A percentile compares a stretch with the other conserved stretches of the same genome.
Evolutionary conservation across 2,113 vertebrate species (phyloP).

Genomic region (Lycocorax pyrrhopterus): DNA sequence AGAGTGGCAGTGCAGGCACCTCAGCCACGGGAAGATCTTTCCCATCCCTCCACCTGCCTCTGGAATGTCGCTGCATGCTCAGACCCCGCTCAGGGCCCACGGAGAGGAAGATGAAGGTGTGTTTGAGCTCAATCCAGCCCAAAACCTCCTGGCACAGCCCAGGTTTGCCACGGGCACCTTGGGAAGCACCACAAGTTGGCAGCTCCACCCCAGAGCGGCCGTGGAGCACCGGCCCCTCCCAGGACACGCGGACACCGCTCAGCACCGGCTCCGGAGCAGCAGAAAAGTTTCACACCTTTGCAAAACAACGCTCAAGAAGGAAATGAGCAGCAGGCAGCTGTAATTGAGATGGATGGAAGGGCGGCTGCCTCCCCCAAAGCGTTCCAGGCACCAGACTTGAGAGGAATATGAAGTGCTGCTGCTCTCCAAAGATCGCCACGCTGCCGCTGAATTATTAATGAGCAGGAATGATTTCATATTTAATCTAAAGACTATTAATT

Average conservation of each 20-base stretch:
- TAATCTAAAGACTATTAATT: constrained; percentile 75
- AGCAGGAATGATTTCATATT: constrained; percentile 68
- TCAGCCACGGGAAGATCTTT: rapidly evolving
- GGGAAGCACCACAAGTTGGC: neutral
- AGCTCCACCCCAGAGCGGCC: rapidly evolving
- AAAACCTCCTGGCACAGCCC: rapidly evolving
- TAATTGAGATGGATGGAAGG: constrained; percentile 55
- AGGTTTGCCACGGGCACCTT: rapidly evolving
- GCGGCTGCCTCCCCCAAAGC: constrained; percentile 6
- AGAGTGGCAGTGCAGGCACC: rapidly evolving
- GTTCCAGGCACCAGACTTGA: neutral
- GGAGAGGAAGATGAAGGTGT: rapidly evolving
- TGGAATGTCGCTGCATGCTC: rapidly evolving
- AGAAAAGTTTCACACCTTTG: neutral
- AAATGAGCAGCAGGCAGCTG: neutral
- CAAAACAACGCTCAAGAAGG: neutral
- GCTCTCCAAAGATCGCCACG: constrained; percentile 52
- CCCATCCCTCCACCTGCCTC: neutral
- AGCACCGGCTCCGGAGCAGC: rapidly evolving
- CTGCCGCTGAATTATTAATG: constrained; percentile 70
- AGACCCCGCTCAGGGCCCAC: rapidly evolving
- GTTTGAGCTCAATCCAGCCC: rapidly evolving
- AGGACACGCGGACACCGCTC: rapidly evolving
- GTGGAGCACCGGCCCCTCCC: rapidly evolving
- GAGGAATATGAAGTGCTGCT: constrained; percentile 43